Conservation (phyloP, 1,140 invertebrate species). For the Drosophila kikkawai region DNA sequence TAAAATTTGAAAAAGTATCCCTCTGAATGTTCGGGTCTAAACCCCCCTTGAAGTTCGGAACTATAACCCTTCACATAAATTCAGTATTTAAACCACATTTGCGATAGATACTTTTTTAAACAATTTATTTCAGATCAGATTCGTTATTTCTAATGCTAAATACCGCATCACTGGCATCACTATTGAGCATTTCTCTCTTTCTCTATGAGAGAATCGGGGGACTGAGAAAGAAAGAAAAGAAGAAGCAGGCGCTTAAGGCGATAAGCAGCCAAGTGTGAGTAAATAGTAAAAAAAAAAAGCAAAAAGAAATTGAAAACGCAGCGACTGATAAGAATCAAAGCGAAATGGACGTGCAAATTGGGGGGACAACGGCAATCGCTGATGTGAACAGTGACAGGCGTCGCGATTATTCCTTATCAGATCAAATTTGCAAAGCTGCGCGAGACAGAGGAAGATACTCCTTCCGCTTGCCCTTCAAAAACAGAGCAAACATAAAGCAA, state of each 20-base stretch:
- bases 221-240: slow-evolving; percentile 3
- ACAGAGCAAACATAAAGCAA: slow-evolving; percentile 10
- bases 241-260: slow-evolving; percentile 24
- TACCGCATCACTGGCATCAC: not conserved
- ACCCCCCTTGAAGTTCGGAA: not conserved
- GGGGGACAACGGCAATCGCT: slow-evolving; percentile 10
- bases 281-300: slow-evolving; percentile 26
- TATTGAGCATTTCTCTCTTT: slow-evolving; percentile 3
- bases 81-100: not conserved
- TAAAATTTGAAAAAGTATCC: not conserved
- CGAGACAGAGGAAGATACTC: slow-evolving; percentile 2
- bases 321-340: slow-evolving; percentile 20
- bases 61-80: not conserved
- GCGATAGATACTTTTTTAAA: not conserved
- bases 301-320: slow-evolving; percentile 17
- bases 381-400: slow-evolving; percentile 27
- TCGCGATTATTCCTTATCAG: slow-evolving; percentile 27
- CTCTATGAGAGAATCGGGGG: slow-evolving; percentile 16
- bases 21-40: not conserved
- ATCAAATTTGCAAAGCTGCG: slow-evolving; percentile 22
- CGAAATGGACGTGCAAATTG: slow-evolving; percentile 25
- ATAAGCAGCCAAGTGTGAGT: slow-evolving; percentile 47
- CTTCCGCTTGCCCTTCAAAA: slow-evolving; percentile 68
- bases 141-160: not conserved
- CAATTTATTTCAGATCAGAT: not conserved